Percentiles rank a stretch among this genome's conserved stretches.
Evolutionary conservation across 2,888 invertebrate genomes (phyloP).

Genomic region (Amphipyra tragopoginis): DNA sequence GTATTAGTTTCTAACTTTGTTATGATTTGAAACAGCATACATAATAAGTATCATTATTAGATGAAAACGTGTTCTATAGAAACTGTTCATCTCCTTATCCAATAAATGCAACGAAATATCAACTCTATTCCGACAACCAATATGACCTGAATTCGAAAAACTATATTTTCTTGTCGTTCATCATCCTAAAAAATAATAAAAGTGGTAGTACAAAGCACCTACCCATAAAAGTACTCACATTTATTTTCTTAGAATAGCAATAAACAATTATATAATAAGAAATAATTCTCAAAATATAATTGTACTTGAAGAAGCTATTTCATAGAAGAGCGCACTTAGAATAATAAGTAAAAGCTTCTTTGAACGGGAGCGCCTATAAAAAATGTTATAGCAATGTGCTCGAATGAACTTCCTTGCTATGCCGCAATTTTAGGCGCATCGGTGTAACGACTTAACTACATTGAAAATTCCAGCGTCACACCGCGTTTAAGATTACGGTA

Average conservation of each 20-base stretch:
- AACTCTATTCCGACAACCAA: background rate
- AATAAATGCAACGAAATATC: background rate
- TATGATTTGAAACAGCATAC: slow-evolving; percentile 7
- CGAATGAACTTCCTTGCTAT: slow-evolving; percentile 52
- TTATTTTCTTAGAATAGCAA: slow-evolving; percentile 9
- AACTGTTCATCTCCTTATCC: too few relatives aligned
- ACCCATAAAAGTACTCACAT: background rate
- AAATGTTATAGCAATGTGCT: slow-evolving; percentile 60
- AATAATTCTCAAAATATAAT: slow-evolving; percentile 33
- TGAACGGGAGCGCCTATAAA: slow-evolving; percentile 57
- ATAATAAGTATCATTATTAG: background rate
- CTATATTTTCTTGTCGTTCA: background rate
- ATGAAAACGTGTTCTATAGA: background rate
- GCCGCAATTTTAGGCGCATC: slow-evolving; percentile 59
- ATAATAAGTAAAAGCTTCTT: slow-evolving; percentile 53
- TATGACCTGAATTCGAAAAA: background rate
- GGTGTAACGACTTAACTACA: slow-evolving; percentile 31
- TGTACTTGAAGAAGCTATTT: slow-evolving; percentile 46
- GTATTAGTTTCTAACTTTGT: slow-evolving; percentile 31
- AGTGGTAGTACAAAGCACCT: background rate
- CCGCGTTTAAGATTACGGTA: slow-evolving; percentile 11
- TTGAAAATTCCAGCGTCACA: slow-evolving; percentile 19
- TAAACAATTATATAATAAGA: slow-evolving; percentile 22
- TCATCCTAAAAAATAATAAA: background rate
- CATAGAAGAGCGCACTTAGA: slow-evolving; percentile 53